A percentile compares a stretch with the other conserved stretches of the same genome.
Conservation (phyloP, 1,140 invertebrate genomes). For the Meloidogyne hapla region DNA sequence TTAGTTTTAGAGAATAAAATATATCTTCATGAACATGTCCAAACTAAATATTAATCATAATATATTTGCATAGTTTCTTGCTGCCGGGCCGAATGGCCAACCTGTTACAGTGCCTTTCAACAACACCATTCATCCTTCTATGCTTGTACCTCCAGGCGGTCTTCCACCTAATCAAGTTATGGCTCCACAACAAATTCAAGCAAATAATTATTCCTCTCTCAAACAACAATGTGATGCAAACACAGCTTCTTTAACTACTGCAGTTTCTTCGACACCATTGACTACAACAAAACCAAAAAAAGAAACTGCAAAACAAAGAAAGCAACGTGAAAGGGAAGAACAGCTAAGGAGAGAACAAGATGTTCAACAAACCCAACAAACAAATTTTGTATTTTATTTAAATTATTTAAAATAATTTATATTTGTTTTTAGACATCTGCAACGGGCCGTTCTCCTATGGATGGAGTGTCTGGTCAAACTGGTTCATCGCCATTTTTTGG, state of each 20-base stretch:
- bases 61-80: neutral
- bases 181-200: neutral
- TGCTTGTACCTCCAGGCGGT: neutral
- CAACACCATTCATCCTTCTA: neutral
- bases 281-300: slow-evolving; percentile 16
- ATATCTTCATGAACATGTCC: too few relatives aligned
- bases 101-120: neutral
- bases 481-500: slow-evolving; percentile 7
- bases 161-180: neutral
- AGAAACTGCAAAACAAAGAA: slow-evolving; percentile 11
- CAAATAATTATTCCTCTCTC: neutral
- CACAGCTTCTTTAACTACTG: neutral
- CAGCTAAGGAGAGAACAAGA: slow-evolving; percentile 4
- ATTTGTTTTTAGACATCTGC: neutral
- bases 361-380: neutral
- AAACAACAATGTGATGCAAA: slow-evolving; percentile 12
- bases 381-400: neutral
- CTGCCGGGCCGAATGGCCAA: neutral
- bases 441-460: neutral
- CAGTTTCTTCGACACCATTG: neutral
- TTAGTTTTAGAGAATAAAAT: neutral
- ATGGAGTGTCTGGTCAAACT: neutral
- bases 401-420: neutral
- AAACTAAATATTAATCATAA: too few relatives aligned
- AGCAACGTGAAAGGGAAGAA: slow-evolving; percentile 17